phyloP scores from a whole-genome alignment of 2,113 vertebrate genomes.

The Anser brachyrhynchus region DNA sequence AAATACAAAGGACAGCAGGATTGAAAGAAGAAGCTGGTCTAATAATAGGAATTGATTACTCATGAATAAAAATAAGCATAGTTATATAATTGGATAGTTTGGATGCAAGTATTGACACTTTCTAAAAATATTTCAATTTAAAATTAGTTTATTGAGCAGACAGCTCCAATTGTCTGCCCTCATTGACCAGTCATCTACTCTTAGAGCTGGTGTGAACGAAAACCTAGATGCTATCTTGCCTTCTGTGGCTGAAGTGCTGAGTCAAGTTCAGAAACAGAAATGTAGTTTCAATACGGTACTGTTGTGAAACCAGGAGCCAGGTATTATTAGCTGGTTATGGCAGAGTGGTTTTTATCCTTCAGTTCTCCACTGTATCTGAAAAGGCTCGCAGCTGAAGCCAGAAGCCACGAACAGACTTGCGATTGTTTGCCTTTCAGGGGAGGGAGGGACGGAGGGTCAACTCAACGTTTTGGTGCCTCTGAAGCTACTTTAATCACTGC shows the following conservation, averaged over 20 bases:
- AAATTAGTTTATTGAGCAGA: constrained; percentile 61
- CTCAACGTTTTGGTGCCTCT: constrained; percentile 22
- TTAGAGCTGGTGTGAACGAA: neutral
- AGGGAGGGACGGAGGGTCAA: constrained; percentile 25
- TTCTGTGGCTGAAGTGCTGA: constrained; percentile 7
- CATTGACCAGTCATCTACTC: neutral
- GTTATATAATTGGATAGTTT: constrained; percentile 44
- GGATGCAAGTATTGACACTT: constrained; percentile 12
- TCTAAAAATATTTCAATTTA: constrained; percentile 47
- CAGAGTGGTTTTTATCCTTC: constrained; percentile 38
- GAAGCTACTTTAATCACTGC: constrained; percentile 34
- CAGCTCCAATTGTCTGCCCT: constrained; percentile 14
- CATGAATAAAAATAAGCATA: neutral
- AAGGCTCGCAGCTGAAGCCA: constrained; percentile 29
- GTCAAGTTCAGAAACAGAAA: constrained; percentile 1
- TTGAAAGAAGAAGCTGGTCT: neutral
- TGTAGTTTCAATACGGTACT: neutral
- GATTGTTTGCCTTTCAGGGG: constrained; percentile 31
- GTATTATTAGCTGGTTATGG: constrained; percentile 1
- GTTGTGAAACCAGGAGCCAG: constrained; percentile 50
- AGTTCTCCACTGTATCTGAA: constrained; percentile 5
- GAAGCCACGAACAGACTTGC: constrained; percentile 38
- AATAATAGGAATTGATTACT: constrained; percentile 39
- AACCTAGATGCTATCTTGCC: neutral
- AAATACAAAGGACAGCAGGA: neutral